Evolutionary conservation across 1,140 invertebrate genomes (phyloP).

Genomic region (Monochamus saltuarius): DNA sequence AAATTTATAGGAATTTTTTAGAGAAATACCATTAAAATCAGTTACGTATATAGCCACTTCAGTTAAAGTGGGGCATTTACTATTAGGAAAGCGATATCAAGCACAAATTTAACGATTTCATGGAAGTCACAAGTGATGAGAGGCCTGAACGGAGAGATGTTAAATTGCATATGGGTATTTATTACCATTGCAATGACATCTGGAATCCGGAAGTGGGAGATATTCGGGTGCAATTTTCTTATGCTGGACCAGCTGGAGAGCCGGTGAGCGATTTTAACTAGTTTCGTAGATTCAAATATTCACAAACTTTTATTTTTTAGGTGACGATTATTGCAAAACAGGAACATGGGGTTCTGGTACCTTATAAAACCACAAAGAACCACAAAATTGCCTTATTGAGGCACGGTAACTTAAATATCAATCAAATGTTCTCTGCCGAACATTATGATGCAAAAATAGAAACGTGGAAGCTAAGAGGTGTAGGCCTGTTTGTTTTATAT

Average conservation of each 20-base stretch:
- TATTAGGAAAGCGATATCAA: slow-evolving; percentile 64
- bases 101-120: slow-evolving; percentile 73
- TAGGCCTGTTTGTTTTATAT: slow-evolving; percentile 69
- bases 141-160: slow-evolving; percentile 76
- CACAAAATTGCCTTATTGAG: slow-evolving; percentile 64
- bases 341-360: slow-evolving; percentile 63
- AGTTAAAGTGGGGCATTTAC: slow-evolving; percentile 59
- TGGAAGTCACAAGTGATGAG: slow-evolving; percentile 80
- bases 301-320: slow-evolving; percentile 44
- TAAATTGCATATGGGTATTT: slow-evolving; percentile 82
- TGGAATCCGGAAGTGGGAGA: slow-evolving; percentile 83
- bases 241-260: slow-evolving; percentile 75
- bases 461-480: slow-evolving; percentile 62
- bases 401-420: slow-evolving; percentile 60
- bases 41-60: slow-evolving; percentile 57
- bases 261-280: slow-evolving; percentile 56
- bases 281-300: slow-evolving; percentile 3
- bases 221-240: slow-evolving; percentile 79
- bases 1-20: slow-evolving; percentile 36
- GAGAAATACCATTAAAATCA: slow-evolving; percentile 53
- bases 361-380: slow-evolving; percentile 67
- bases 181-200: slow-evolving; percentile 81
- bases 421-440: slow-evolving; percentile 69
- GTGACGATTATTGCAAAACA: slow-evolving; percentile 75
- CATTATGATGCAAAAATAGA: slow-evolving; percentile 58